These are phyloP conservation scores for Chrosomus eos DNA, from an alignment of 2,797 vertebrate genomes.

Conservation along the genomic window DNA sequence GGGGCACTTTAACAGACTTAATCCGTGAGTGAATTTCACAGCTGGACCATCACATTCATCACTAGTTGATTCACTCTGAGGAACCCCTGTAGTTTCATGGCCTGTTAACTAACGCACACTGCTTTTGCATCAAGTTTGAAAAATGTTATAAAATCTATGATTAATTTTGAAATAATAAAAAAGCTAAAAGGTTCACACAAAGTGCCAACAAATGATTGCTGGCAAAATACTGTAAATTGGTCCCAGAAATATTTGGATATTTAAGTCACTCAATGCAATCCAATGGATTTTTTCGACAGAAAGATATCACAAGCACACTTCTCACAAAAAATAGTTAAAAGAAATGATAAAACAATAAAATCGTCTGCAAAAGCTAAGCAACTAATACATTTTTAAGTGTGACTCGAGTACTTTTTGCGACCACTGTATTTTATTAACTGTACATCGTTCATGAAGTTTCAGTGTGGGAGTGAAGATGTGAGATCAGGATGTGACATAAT, in stretches of 20 bases:
- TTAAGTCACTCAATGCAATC: background rate
- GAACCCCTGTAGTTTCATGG: background rate
- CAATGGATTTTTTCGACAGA: background rate
- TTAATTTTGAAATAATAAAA: background rate
- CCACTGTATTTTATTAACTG: background rate
- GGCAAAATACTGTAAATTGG: background rate
- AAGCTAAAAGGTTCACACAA: background rate
- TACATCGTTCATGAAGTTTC: background rate
- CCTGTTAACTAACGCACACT: background rate
- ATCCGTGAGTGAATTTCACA: constrained; percentile 1
- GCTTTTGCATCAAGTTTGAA: background rate
- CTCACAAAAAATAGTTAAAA: background rate
- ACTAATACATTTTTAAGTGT: background rate
- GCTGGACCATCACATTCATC: background rate
- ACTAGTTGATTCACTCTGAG: background rate
- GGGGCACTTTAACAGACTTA: background rate
- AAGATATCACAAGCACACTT: background rate
- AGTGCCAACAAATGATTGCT: background rate
- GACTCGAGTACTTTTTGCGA: background rate
- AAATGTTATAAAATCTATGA: background rate
- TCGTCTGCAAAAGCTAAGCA: background rate
- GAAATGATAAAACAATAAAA: background rate
- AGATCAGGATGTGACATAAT: constrained; percentile 49
- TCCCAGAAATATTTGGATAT: background rate
- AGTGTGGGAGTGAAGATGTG: background rate